Evolutionary conservation across 2,113 vertebrate genomes (phyloP).

Genomic region (Indri indri): DNA sequence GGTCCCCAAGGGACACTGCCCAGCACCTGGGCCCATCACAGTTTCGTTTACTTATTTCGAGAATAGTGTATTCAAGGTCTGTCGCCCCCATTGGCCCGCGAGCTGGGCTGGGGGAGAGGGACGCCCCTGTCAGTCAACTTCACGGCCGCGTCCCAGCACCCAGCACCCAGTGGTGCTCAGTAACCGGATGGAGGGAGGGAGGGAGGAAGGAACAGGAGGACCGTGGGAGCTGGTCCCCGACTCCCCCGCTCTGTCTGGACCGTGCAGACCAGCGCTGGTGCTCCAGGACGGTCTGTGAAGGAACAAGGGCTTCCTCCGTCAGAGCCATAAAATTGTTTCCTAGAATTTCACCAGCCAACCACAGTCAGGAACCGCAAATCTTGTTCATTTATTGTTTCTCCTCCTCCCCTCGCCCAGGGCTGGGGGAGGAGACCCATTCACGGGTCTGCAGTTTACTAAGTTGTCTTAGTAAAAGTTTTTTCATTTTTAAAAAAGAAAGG

Average conservation of each 20-base stretch:
- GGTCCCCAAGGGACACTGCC: background rate
- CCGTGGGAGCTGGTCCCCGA: background rate
- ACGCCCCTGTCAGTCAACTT: background rate
- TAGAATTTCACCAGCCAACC: background rate
- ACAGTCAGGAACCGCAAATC: background rate
- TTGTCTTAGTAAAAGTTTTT: background rate
- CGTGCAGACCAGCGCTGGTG: too few species aligned
- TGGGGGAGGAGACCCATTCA: background rate
- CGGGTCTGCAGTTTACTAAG: background rate
- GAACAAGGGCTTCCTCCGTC: background rate
- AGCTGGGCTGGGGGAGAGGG: background rate
- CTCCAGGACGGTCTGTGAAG: background rate
- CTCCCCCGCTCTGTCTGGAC: background rate
- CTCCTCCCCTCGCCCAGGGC: too few species aligned
- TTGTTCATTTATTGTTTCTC: background rate
- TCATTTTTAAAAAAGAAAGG: background rate
- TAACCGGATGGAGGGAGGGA: background rate
- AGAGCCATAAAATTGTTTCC: background rate
- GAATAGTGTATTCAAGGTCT: background rate
- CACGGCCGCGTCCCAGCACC: background rate
- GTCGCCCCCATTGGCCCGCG: accelerated
- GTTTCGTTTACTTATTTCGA: background rate
- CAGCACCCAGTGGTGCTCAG: background rate
- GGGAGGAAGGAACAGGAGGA: background rate
- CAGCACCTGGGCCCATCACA: background rate